A percentile compares a stretch with the other conserved stretches of the same genome.
These are phyloP conservation scores for Nomada ferruginata DNA, from an alignment of 2,888 invertebrate species.

Conservation along the genomic window DNA sequence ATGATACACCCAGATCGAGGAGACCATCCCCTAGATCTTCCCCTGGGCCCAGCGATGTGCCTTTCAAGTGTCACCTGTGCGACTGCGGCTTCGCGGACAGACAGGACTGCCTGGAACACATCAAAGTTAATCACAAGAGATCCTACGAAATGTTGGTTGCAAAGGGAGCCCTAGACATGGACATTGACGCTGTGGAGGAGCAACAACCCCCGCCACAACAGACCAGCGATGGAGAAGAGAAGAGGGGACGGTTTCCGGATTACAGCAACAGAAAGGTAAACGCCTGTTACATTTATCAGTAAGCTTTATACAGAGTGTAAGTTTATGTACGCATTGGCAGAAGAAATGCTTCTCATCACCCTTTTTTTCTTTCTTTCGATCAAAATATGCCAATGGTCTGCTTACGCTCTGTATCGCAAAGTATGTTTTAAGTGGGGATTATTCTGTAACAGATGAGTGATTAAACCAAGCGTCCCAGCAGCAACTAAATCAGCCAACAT, in stretches of 20 bases:
- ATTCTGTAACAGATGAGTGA: slow-evolving; percentile 19
- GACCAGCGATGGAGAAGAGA: slow-evolving; percentile 89
- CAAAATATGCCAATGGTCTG: not conserved
- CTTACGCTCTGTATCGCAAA: not conserved
- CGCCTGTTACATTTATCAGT: not conserved
- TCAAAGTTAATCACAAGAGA: slow-evolving; percentile 89
- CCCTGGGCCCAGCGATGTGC: slow-evolving; percentile 87
- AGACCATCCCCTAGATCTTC: slow-evolving; percentile 80
- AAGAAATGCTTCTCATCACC: not conserved
- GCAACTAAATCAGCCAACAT: slow-evolving; percentile 31
- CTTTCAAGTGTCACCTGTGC: slow-evolving; percentile 97
- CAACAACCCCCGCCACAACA: slow-evolving; percentile 85
- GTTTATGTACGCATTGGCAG: not conserved
- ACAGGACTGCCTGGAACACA: slow-evolving; percentile 92
- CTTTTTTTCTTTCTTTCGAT: not conserved
- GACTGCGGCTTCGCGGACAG: slow-evolving; percentile 93
- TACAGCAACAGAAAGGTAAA: slow-evolving; percentile 93
- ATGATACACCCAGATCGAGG: slow-evolving; percentile 71
- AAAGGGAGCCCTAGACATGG: slow-evolving; percentile 90
- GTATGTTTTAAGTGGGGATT: not conserved
- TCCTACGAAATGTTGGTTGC: slow-evolving; percentile 93
- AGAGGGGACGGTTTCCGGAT: slow-evolving; percentile 92
- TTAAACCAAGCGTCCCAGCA: slow-evolving; percentile 8
- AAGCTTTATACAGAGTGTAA: not conserved
- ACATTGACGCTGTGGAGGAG: slow-evolving; percentile 84